Percentiles rank a stretch among this genome's conserved stretches.
These are phyloP conservation scores for Pogonocichla stellata DNA, from an alignment of 2,113 vertebrate species.

Conservation along the genomic window DNA sequence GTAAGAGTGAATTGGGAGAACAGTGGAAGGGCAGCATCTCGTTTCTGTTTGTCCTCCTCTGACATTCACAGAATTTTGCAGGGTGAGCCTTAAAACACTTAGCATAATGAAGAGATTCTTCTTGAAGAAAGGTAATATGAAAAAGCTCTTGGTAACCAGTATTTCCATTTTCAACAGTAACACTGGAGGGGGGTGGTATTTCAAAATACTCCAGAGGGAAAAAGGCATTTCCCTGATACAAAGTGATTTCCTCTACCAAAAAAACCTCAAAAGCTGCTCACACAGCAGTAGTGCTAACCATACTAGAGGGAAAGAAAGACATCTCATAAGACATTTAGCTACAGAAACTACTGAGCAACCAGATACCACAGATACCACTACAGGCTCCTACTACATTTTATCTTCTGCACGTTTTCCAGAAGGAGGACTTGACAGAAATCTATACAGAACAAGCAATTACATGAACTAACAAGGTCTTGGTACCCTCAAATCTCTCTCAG, in stretches of 20 bases:
- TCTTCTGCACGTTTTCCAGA: fast-evolving
- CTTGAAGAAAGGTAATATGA: not conserved
- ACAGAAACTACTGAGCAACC: not conserved
- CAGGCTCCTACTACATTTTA: not conserved
- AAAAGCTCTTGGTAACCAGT: not conserved
- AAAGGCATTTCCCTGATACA: not conserved
- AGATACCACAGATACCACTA: not conserved
- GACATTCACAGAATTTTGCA: fast-evolving
- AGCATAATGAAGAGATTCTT: not conserved
- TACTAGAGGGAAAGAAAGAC: not conserved
- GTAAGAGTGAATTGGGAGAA: not conserved
- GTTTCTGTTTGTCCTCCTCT: not conserved
- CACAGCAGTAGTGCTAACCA: not conserved
- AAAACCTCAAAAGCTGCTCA: not conserved
- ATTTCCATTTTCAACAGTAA: not conserved
- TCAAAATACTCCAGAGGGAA: not conserved
- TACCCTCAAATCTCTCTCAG: not conserved
- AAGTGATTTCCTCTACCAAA: not conserved
- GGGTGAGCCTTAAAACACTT: not conserved
- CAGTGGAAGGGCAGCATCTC: not conserved
- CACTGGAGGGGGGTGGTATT: fast-evolving
- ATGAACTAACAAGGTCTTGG: not conserved
- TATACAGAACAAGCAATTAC: not conserved
- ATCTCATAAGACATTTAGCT: not conserved
- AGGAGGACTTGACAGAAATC: not conserved